Base-by-base conservation (phyloP, 1,140 invertebrate species). In the Drosophila carrolli region DNA sequence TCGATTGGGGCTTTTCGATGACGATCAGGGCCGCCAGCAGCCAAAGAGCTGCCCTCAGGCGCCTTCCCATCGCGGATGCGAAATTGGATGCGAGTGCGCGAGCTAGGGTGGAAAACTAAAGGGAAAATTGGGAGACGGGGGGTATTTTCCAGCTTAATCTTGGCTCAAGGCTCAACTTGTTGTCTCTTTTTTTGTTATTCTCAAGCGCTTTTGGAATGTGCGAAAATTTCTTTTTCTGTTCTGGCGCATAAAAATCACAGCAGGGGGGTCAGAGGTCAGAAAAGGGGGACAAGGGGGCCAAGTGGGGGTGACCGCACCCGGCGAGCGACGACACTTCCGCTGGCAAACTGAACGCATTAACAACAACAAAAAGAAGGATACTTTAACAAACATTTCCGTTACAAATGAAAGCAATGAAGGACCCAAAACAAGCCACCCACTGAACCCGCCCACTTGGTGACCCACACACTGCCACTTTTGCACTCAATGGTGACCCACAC, bases 331-430 rank as follows among this genome's bases (percentile, higher is more conserved):
- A 77, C 53, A 78, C 80, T 89, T 88, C 83, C 79, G 82, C 61
- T 61, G 43, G 82, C 84, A 86, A 89, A 89, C 83, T 83, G 80
- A 67, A 67, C 72, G 73, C 80, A 78, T 62, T 60, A 67, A 53
- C 58, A 57, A 53, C 53, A 61, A 46, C 43, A 46, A 48, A 53
- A 44, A 81, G 76, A 78, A 75, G 84, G 84, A 89, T 81, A 90
- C 70, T 89, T 89, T 89, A 79, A 89, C 85, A 89, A 89, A 75
- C 85, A 90, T 84, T 89, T 89, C 84, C 84, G 84, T 59, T 89
- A 88, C 83, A 88, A 88, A 88, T 88, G 83, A 88, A 88, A 83
- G 83, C 84, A 88, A 88, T 83, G 76, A 81, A 80, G 41, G 67
- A 73, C 19, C 32, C 37, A 55, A 43, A 40, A 55, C 40, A 29